Conservation (phyloP, 2,888 invertebrate genomes). For the Heteropelma amictum region DNA sequence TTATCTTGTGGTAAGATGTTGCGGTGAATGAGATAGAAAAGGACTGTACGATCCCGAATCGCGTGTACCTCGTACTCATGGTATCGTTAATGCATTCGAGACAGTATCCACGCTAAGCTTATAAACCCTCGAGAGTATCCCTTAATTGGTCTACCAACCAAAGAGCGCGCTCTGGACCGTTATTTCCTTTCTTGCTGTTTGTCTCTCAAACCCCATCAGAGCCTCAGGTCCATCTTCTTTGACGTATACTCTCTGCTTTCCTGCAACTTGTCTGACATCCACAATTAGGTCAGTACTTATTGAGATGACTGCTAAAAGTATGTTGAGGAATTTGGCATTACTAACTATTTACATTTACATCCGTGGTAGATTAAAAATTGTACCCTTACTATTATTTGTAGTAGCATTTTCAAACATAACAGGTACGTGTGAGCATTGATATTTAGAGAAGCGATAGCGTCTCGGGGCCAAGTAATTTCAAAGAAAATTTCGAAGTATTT, state of each 20-base stretch:
- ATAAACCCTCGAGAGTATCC: conserved; percentile 66
- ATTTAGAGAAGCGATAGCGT: too few species aligned
- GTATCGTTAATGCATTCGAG: conserved; percentile 63
- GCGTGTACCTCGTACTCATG: conserved; percentile 50
- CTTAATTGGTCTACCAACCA: conserved; percentile 65
- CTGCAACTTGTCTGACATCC: background rate
- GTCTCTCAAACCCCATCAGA: conserved; percentile 40
- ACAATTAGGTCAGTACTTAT: conserved; percentile 6
- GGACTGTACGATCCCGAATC: conserved; percentile 41
- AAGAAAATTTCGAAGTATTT: too few species aligned
- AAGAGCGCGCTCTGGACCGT: conserved; percentile 31
- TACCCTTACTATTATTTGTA: too few species aligned
- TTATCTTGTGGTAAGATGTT: conserved; percentile 53
- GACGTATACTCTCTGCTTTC: background rate
- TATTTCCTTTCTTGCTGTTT: conserved; percentile 55
- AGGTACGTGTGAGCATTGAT: too few species aligned
- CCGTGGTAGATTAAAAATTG: too few species aligned
- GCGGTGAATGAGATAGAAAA: conserved; percentile 33
- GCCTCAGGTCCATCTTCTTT: conserved; percentile 23
- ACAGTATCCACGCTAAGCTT: conserved; percentile 62
- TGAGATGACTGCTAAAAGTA: too few species aligned
- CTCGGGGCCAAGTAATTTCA: too few species aligned
- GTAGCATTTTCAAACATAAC: too few species aligned
- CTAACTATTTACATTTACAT: too few species aligned
- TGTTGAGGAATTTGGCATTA: too few species aligned